Base-by-base conservation (phyloP, 2,888 invertebrate genomes). In the Marronus borbonicus region DNA sequence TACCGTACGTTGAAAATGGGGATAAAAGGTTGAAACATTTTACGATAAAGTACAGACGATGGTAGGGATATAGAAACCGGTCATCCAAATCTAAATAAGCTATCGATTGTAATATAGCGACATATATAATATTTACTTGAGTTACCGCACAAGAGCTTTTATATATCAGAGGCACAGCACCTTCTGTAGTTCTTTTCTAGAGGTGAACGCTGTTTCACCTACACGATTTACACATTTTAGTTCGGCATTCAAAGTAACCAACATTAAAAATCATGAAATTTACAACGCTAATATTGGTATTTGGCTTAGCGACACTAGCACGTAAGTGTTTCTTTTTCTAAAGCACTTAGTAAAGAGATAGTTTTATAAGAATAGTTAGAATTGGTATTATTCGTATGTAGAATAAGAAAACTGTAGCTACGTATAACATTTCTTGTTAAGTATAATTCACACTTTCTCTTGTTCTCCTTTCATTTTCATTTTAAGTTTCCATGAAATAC, bases 121-220 rank as follows among this genome's bases (percentile, higher is more conserved):
- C 58, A 58, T 39, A 36, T 60, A 60, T 72, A 79, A 65, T 60
- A 75, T 78, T 77, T 52, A 79, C 60, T 70, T 82, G 83, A 81
- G 75, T 78, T 76, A 75, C 79, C 82, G 81, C 76, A 80, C 64
- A 80, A 78, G 83, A 86, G 86, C 85, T 86, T 85, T 86, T 86
- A 87, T 86, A 86, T 86, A 86, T 83, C 83, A 81, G 83, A 83
- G 82, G 80, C 80, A 80, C 80, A 80, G 80, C 80, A 82, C 83
- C 81, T 82, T 81, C 81, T 82, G 81, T 86, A 87, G 87, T 87
- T 84, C 82, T 80, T 80, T 81, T 78, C 79, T 78, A 82, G 84
- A 84, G 84, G 85, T 85, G 83, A 82, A 82, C 85, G 82, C 82
- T 82, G 84, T 82, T 82, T 83, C 83, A 72, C 64, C 58, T 77